Percentiles rank a stretch among this genome's conserved stretches.
Evolutionary conservation across 2,888 invertebrate genomes (phyloP).

Genomic region (Apotomis turbidana): DNA sequence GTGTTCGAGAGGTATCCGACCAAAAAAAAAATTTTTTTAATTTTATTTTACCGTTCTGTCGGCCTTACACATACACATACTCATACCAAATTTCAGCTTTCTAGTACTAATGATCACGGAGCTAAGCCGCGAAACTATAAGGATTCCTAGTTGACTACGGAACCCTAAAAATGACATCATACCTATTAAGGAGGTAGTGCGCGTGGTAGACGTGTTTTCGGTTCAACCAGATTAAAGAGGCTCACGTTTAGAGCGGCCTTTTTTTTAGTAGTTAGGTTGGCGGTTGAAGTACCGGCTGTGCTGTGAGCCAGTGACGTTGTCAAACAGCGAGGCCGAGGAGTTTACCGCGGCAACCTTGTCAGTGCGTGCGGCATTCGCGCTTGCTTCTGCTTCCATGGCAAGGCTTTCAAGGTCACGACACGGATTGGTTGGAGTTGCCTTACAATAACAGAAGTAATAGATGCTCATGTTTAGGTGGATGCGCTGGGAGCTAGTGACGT

Average conservation of each 20-base stretch:
- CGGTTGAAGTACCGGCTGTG: constrained; percentile 67
- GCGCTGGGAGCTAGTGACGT: constrained; percentile 85
- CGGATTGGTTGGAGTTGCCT: no score
- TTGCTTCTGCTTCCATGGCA: constrained; percentile 86
- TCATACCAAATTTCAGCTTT: no score
- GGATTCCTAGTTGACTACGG: no score
- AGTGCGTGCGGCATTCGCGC: constrained; percentile 77
- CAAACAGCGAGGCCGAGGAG: constrained; percentile 94
- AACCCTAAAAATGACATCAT: no score
- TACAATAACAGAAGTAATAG: background rate
- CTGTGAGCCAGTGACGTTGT: constrained; percentile 87
- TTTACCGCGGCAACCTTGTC: constrained; percentile 93
- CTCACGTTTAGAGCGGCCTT: constrained; percentile 71
- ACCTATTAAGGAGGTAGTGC: no score
- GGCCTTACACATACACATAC: no score
- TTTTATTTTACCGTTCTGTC: no score
- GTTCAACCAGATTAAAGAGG: constrained; percentile 9
- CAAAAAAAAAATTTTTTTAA: no score
- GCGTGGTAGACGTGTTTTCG: no score
- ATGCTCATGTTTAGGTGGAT: constrained; percentile 79
- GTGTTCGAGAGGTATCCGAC: no score
- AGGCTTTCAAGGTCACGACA: background rate
- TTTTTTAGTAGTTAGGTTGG: constrained; percentile 49
- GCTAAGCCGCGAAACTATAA: no score
- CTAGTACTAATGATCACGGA: no score